These are phyloP conservation scores for Melanostigma gelatinosum DNA, from an alignment of 2,113 vertebrate genomes.

Conservation along the genomic window DNA sequence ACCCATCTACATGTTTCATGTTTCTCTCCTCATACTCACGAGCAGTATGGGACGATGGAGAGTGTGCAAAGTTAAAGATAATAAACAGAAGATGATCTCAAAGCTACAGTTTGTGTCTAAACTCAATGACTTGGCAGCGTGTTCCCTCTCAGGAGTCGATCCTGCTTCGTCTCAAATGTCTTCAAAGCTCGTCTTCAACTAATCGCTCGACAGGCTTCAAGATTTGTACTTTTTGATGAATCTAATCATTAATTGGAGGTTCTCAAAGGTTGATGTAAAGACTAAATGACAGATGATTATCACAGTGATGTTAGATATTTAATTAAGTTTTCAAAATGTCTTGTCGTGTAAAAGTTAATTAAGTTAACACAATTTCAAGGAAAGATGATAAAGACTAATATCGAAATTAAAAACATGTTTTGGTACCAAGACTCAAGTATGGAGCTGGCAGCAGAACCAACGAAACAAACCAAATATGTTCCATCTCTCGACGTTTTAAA, in stretches of 20 bases:
- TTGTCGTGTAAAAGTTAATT: too few species aligned
- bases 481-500: neutral
- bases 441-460: neutral
- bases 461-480: neutral
- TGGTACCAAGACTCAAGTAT: neutral
- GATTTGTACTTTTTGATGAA: too few species aligned
- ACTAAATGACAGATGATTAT: too few species aligned
- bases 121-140: conserved; percentile 19
- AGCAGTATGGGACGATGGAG: neutral
- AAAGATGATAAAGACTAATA: too few species aligned
- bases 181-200: neutral
- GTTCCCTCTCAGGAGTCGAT: conserved; percentile 3
- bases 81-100: neutral
- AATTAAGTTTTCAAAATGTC: too few species aligned
- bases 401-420: too few species aligned
- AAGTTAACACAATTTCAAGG: too few species aligned
- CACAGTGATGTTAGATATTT: too few species aligned
- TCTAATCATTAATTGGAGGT: too few species aligned
- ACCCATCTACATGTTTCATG: neutral
- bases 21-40: neutral
- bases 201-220: too few species aligned
- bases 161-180: neutral
- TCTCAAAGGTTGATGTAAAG: too few species aligned
- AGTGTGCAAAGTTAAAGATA: conserved; percentile 20
- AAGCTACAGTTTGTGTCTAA: conserved; percentile 41